Evolutionary conservation across 2,888 invertebrate genomes (phyloP).

Genomic region (Gordius sp.): DNA sequence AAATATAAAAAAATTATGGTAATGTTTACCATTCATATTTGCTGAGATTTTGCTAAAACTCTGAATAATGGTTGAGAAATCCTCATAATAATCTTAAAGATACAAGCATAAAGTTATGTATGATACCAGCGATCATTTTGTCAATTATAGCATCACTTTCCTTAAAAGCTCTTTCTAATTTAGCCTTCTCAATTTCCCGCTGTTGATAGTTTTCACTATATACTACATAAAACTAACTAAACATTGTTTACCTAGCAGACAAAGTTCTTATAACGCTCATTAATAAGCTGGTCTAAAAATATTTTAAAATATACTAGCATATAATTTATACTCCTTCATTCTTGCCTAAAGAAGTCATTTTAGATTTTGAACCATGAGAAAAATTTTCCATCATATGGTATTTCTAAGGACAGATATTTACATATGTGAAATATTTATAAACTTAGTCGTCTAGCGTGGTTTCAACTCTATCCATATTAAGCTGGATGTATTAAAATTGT

Average conservation of each 20-base stretch:
- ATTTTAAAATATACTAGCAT: too few relatives aligned
- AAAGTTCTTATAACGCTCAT: constrained; percentile 81
- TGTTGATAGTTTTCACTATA: constrained; percentile 55
- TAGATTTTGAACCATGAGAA: too few relatives aligned
- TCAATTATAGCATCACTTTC: constrained; percentile 63
- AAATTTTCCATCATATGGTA: too few relatives aligned
- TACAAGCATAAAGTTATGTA: not conserved
- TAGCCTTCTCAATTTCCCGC: constrained; percentile 55
- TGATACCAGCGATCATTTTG: constrained; percentile 45
- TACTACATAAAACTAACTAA: not conserved
- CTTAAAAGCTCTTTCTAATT: constrained; percentile 70
- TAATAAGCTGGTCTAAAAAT: constrained; percentile 29
- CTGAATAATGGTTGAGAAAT: constrained; percentile 54
- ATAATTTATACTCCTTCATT: too few relatives aligned
- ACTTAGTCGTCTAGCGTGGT: too few relatives aligned
- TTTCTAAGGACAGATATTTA: too few relatives aligned
- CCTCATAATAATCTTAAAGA: constrained; percentile 44
- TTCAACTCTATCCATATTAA: too few relatives aligned
- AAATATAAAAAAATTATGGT: constrained; percentile 16
- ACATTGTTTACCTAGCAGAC: constrained; percentile 42
- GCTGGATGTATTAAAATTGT: too few relatives aligned
- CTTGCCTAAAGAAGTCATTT: too few relatives aligned
- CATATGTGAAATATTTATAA: too few relatives aligned
- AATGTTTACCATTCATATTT: constrained; percentile 36
- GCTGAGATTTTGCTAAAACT: constrained; percentile 48